A percentile compares a stretch with the other conserved stretches of the same genome.
phyloP scores from a whole-genome alignment of 2,888 invertebrate genomes.

The Ennomos quercinarius region DNA sequence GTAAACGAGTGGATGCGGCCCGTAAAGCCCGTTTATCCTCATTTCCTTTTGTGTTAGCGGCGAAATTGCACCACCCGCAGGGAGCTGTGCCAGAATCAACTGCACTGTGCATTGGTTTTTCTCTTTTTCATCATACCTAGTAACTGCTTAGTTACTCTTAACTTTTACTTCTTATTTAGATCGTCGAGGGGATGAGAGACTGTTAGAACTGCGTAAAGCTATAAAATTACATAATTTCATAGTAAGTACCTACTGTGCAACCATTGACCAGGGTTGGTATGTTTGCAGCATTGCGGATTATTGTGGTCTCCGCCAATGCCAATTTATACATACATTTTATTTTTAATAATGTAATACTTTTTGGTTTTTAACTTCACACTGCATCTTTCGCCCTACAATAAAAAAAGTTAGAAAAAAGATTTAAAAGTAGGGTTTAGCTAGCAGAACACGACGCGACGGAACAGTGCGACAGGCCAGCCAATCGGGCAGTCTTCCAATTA shows the following conservation, averaged over 20 bases:
- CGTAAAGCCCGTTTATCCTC: slow-evolving; percentile 51
- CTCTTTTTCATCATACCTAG: background rate
- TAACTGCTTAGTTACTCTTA: slow-evolving; percentile 10
- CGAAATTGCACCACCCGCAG: slow-evolving; percentile 40
- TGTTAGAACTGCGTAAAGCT: no score
- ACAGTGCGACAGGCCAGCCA: slow-evolving; percentile 53
- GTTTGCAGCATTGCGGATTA: no score
- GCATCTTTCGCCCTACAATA: slow-evolving; percentile 2
- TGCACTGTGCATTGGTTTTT: slow-evolving; percentile 32
- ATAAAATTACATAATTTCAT: no score
- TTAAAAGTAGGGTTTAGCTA: slow-evolving; percentile 35
- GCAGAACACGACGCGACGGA: slow-evolving; percentile 22
- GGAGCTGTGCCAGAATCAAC: slow-evolving; percentile 39
- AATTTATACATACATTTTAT: no score
- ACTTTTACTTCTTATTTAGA: background rate
- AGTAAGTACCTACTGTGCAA: no score
- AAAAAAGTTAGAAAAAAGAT: slow-evolving; percentile 19
- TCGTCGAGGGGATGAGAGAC: no score
- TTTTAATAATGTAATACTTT: no score
- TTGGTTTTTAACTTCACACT: background rate
- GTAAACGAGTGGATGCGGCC: slow-evolving; percentile 52
- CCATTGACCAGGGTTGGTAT: no score
- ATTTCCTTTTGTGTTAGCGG: slow-evolving; percentile 53
- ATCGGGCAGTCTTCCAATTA: slow-evolving; percentile 66
- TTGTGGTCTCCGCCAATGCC: no score